Evolutionary conservation across 2,113 vertebrate genomes (phyloP).

Genomic region (Protomyctophum bolini): DNA sequence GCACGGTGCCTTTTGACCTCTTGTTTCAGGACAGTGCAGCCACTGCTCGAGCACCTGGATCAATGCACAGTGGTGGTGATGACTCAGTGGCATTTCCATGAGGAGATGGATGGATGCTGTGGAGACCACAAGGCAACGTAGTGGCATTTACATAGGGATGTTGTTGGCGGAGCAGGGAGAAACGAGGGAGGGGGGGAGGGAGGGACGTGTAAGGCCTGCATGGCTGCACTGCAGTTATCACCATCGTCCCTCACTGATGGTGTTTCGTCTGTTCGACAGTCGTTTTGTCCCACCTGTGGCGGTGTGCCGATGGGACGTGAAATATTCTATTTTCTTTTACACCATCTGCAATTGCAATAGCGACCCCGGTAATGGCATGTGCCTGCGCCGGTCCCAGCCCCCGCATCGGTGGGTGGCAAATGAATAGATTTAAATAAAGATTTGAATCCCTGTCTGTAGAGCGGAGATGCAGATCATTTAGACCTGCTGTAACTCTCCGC

Average conservation of each 20-base stretch:
- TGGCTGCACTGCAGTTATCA: slow-evolving; percentile 40
- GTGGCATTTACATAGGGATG: slow-evolving; percentile 67
- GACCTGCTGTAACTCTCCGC: slow-evolving; percentile 17
- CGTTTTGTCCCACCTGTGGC: slow-evolving; percentile 56
- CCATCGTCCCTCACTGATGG: slow-evolving; percentile 45
- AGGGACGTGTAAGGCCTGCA: slow-evolving; percentile 9
- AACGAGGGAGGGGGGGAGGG: slow-evolving; percentile 18
- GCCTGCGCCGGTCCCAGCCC: slow-evolving; percentile 26
- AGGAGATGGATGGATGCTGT: slow-evolving; percentile 69
- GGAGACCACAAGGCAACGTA: slow-evolving; percentile 48
- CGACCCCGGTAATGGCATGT: slow-evolving; percentile 56
- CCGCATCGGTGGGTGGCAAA: slow-evolving; percentile 43
- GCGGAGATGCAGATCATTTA: slow-evolving; percentile 42
- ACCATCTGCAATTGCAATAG: slow-evolving; percentile 50
- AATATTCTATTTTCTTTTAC: slow-evolving; percentile 52
- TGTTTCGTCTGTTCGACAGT: slow-evolving; percentile 47
- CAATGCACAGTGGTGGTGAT: slow-evolving; percentile 49
- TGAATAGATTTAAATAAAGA: slow-evolving; percentile 68
- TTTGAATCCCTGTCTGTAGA: slow-evolving; percentile 38
- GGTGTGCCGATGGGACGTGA: slow-evolving; percentile 49
- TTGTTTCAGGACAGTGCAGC: slow-evolving; percentile 32
- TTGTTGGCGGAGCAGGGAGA: slow-evolving; percentile 6
- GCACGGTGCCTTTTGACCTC: slow-evolving; percentile 47
- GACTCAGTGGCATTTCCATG: slow-evolving; percentile 64
- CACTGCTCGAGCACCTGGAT: slow-evolving; percentile 26